Evolutionary conservation across 2,888 invertebrate genomes (phyloP).

Genomic region (Scaptomyza parva): DNA sequence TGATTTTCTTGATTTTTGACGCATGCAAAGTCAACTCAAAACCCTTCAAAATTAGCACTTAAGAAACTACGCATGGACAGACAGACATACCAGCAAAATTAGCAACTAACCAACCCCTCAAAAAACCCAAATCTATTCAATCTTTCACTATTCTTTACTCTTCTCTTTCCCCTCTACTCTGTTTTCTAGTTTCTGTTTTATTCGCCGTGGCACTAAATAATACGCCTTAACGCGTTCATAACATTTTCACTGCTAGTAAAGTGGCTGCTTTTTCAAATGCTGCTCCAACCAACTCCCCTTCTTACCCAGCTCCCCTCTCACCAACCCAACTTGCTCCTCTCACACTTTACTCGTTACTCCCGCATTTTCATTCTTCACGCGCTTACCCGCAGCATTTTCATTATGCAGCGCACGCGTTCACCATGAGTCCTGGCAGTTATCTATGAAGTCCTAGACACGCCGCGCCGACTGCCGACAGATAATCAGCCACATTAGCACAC

Average conservation of each 20-base stretch:
- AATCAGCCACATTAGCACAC: conserved; percentile 54
- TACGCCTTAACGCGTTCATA: conserved; percentile 55
- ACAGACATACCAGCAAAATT: conserved; percentile 55
- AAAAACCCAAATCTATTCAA: conserved; percentile 17
- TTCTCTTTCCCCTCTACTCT: not conserved
- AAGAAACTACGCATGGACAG: conserved; percentile 40
- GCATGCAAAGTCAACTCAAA: conserved; percentile 30
- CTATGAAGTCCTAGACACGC: conserved; percentile 60
- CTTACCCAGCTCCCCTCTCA: too few relatives aligned
- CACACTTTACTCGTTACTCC: not conserved
- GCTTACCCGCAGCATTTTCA: conserved; percentile 63
- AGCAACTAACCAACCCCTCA: conserved; percentile 51
- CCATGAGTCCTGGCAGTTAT: conserved; percentile 68
- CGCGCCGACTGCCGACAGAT: conserved; percentile 49
- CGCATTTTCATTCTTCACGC: not conserved
- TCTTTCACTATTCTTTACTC: not conserved
- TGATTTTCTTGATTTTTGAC: conserved; percentile 7
- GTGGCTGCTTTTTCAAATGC: conserved; percentile 53
- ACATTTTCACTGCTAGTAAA: conserved; percentile 48
- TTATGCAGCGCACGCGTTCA: conserved; percentile 68
- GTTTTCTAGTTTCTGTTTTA: conserved; percentile 9
- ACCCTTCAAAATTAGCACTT: conserved; percentile 59
- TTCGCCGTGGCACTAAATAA: conserved; percentile 59
- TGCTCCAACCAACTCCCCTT: not conserved
- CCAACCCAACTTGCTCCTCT: too few relatives aligned